Base-by-base conservation (phyloP, 2,888 invertebrate genomes). In the Rhodophaea formosa region DNA sequence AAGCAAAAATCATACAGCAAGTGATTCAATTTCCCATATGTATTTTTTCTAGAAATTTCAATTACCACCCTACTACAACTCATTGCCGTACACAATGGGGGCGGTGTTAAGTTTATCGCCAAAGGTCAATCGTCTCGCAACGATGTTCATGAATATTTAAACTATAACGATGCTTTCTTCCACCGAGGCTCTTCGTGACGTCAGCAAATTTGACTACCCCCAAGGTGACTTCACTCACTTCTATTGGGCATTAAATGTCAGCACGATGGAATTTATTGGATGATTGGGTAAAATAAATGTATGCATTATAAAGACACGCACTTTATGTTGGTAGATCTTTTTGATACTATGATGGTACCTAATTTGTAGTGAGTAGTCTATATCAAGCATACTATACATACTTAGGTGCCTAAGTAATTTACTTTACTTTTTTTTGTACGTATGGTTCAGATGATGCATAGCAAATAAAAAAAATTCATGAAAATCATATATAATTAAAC, bases 81-180 rank as follows among this genome's bases (percentile, higher is more conserved):
- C 10, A 32, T 7, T 32, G 3, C 12, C 39, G n/a, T 8, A 39
- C 39, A 39, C 12, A 39, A 39, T 12, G 35, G 39, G 17, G 39
- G 17, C 12, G 32, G 30, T 17, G 17, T 45, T 30, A 32, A n/a
- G 12, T 32, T 47, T 23, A 15, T 35, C 30, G 23, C 29, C 10
- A 55, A 56, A 56, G 56, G 62, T 58, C 63, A 59, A 73, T 70
- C 68, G 74, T 80, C 79, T 80, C 69, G 69, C 71, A 66, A 66
- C 71, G 77, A 69, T 66, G 71, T 63, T 71, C 71, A 67, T 80
- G 79, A 87, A 86, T 84, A 77, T 76, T 83, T 82, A 66, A 85
- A 75, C 77, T 83, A 80, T 63, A 84, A 77, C 68, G 60, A 67
- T 61, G 62, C 75, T 74, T 72, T 74, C 75, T 67, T 70, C 68